A percentile compares a stretch with the other conserved stretches of the same genome.
Evolutionary conservation across 2,797 vertebrate genomes (phyloP).

Genomic region (Notolepis coatsorum): DNA sequence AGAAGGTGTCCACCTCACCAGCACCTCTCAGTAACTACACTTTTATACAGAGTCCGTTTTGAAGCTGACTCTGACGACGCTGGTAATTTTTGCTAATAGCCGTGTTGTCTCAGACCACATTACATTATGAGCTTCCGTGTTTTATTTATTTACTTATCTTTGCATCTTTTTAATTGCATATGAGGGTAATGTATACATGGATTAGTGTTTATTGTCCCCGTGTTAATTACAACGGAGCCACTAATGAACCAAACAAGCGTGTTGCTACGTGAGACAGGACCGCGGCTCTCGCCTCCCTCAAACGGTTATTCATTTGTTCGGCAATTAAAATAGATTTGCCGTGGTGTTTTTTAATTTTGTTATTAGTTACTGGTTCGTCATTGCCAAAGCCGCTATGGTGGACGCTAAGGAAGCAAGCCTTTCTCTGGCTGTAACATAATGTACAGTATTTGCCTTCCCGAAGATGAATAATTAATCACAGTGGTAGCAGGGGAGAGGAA

Average conservation of each 20-base stretch:
- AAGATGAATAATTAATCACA: constrained; percentile 70
- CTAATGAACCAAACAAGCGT: constrained; percentile 61
- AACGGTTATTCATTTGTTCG: constrained; percentile 67
- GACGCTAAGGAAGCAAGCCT: constrained; percentile 51
- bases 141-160: too few relatives aligned
- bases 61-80: too few relatives aligned
- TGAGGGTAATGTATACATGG: constrained; percentile 40
- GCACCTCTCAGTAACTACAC: too few relatives aligned
- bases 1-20: too few relatives aligned
- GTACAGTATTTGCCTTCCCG: constrained; percentile 55
- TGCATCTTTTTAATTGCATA: constrained; percentile 43
- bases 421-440: constrained; percentile 61
- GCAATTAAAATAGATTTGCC: constrained; percentile 66
- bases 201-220: constrained; percentile 56
- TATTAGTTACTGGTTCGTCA: constrained; percentile 61
- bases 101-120: constrained; percentile 33
- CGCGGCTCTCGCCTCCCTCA: constrained; percentile 26
- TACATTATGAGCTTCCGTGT: constrained; percentile 2
- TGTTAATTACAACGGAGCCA: constrained; percentile 59
- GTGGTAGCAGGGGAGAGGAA: constrained; percentile 36
- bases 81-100: too few relatives aligned
- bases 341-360: constrained; percentile 50
- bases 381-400: constrained; percentile 37
- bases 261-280: constrained; percentile 49
- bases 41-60: too few relatives aligned